Percentiles rank a stretch among this genome's conserved stretches.
These are phyloP conservation scores for Rhopalosiphum padi DNA, from an alignment of 1,140 invertebrate species.

Conservation along the genomic window DNA sequence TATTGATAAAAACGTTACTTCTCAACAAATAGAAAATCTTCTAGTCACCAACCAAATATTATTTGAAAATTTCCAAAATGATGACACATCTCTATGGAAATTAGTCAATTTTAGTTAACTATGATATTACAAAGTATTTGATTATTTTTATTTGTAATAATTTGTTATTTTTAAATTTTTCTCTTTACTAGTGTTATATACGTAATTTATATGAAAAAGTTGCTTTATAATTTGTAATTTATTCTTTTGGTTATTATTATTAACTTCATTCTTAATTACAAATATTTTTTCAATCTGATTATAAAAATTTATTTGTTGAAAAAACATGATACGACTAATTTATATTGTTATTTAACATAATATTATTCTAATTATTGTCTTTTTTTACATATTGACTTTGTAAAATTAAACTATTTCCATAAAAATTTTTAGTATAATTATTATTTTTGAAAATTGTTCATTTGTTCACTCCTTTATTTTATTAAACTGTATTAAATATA, in stretches of 20 bases:
- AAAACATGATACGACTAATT: not conserved
- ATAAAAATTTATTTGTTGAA: not conserved
- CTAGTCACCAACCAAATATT: slow-evolving; percentile 76
- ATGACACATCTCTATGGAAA: slow-evolving; percentile 77
- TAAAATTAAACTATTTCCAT: not conserved
- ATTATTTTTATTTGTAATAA: not conserved
- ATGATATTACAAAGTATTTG: slow-evolving; percentile 24
- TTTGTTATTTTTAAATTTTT: slow-evolving; percentile 21
- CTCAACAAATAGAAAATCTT: slow-evolving; percentile 75
- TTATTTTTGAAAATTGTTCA: not conserved
- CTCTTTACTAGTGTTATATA: not conserved
- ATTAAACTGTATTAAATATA: not conserved
- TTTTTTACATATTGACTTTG: not conserved
- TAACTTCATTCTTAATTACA: not conserved
- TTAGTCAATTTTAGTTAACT: slow-evolving; percentile 70
- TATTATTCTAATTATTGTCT: not conserved
- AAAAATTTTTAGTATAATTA: not conserved
- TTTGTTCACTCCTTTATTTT: not conserved
- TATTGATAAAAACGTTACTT: slow-evolving; percentile 73
- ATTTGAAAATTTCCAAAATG: slow-evolving; percentile 74
- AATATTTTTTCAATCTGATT: not conserved
- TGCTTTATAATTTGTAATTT: slow-evolving; percentile 19
- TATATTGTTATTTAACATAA: slow-evolving; percentile 3
- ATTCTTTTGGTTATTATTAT: not conserved
- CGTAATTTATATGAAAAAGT: not conserved